These are phyloP conservation scores for Cerastis leucographa DNA, from an alignment of 2,888 invertebrate species.

Conservation along the genomic window DNA sequence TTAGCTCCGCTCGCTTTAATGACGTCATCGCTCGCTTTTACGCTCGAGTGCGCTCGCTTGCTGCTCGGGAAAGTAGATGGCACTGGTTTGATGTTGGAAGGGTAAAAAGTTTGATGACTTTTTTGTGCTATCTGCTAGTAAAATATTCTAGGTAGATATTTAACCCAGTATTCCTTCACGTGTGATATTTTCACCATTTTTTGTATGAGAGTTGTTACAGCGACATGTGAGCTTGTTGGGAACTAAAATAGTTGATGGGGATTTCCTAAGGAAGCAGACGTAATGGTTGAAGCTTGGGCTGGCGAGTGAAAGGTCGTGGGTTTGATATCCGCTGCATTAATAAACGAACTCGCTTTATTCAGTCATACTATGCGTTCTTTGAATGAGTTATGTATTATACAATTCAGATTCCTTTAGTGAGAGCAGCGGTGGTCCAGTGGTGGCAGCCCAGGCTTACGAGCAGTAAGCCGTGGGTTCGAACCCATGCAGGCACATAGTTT, in stretches of 20 bases:
- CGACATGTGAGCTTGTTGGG: background rate
- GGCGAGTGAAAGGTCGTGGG: too few relatives aligned
- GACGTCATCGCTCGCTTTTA: conserved; percentile 61
- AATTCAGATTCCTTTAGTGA: too few relatives aligned
- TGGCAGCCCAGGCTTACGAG: too few relatives aligned
- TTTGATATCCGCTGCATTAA: too few relatives aligned
- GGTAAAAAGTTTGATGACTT: conserved; percentile 34
- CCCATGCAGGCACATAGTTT: too few relatives aligned
- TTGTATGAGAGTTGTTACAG: background rate
- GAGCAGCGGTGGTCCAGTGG: too few relatives aligned
- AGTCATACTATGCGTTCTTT: too few relatives aligned
- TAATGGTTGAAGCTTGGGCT: background rate
- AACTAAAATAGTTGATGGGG: background rate
- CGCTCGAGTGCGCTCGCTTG: conserved; percentile 51
- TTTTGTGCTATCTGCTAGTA: conserved; percentile 21
- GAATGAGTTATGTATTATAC: too few relatives aligned
- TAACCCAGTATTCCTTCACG: background rate
- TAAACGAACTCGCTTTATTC: too few relatives aligned
- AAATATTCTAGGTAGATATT: background rate
- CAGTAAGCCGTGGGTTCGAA: too few relatives aligned
- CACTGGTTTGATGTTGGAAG: conserved; percentile 22
- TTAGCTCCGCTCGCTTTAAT: conserved; percentile 48
- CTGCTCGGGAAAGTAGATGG: conserved; percentile 37
- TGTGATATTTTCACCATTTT: background rate
- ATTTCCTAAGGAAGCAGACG: background rate